Evolutionary conservation across 2,797 vertebrate species (phyloP).

Genomic region (Melanotaenia parkinsoni): DNA sequence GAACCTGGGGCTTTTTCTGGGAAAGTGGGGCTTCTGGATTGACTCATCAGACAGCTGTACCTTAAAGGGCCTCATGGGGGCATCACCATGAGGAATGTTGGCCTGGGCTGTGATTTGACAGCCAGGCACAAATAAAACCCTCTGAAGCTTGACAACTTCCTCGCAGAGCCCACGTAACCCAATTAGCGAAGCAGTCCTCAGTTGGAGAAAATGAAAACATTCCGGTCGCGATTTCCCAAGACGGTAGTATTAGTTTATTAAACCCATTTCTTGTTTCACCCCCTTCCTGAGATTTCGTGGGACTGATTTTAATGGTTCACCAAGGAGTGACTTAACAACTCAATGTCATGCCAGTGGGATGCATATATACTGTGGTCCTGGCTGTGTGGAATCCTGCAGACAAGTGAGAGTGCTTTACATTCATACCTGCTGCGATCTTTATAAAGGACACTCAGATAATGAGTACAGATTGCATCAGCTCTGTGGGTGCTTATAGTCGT

Average conservation of each 20-base stretch:
- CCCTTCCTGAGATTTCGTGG: slow-evolving; percentile 62
- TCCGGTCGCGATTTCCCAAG: slow-evolving; percentile 71
- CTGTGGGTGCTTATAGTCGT: slow-evolving; percentile 52
- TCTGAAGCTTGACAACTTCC: slow-evolving; percentile 82
- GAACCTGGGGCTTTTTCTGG: slow-evolving; percentile 64
- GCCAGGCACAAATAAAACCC: slow-evolving; percentile 78
- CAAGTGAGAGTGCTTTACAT: slow-evolving; percentile 35
- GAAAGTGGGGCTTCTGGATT: slow-evolving; percentile 71
- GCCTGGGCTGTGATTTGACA: slow-evolving; percentile 61
- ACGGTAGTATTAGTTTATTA: slow-evolving; percentile 70
- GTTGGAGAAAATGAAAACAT: slow-evolving; percentile 78
- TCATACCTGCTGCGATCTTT: slow-evolving; percentile 56
- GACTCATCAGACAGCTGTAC: slow-evolving; percentile 80
- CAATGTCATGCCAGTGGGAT: slow-evolving; percentile 43
- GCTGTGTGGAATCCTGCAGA: slow-evolving; percentile 41
- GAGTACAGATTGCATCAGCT: slow-evolving; percentile 60
- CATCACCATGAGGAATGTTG: slow-evolving; percentile 61
- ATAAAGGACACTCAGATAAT: slow-evolving; percentile 67
- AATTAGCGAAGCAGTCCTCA: slow-evolving; percentile 74
- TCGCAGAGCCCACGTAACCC: slow-evolving; percentile 74
- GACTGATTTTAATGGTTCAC: slow-evolving; percentile 65
- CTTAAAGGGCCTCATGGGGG: slow-evolving; percentile 78
- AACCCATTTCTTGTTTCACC: slow-evolving; percentile 71
- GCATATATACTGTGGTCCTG: slow-evolving; percentile 41
- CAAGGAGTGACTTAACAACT: slow-evolving; percentile 62